Conservation (phyloP, 2,888 invertebrate species). For the Drosophila fulvimacula region DNA sequence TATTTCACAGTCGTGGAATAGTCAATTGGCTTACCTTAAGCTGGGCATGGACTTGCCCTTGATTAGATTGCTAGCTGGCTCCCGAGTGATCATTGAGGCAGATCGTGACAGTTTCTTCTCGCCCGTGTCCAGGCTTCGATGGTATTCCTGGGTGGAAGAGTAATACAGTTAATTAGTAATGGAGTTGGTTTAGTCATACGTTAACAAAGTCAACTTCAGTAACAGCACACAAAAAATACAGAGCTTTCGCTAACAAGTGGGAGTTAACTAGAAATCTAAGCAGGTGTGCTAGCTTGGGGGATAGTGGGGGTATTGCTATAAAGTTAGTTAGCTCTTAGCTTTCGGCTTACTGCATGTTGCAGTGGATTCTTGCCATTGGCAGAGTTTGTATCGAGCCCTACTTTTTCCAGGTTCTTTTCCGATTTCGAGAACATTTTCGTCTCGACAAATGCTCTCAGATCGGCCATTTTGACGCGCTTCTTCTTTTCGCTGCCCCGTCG, state of each 20-base stretch:
- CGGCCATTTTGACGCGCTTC: conserved; percentile 95
- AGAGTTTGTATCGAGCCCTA: conserved; percentile 88
- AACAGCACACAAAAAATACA: conserved; percentile 20
- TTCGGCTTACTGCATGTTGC: conserved; percentile 87
- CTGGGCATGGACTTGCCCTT: conserved; percentile 99
- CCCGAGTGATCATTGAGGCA: conserved; percentile 88
- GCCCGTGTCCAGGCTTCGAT: conserved; percentile 92
- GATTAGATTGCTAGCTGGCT: conserved; percentile 89
- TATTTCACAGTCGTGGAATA: not conserved
- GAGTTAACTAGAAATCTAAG: conserved; percentile 14
- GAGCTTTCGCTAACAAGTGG: conserved; percentile 3
- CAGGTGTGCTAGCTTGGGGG: conserved; percentile 27
- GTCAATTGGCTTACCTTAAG: conserved; percentile 88
- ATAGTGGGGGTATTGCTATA: conserved; percentile 26
- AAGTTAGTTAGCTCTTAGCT: conserved; percentile 39
- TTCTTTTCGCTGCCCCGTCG: conserved; percentile 93
- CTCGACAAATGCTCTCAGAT: conserved; percentile 95
- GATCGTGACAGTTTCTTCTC: conserved; percentile 91
- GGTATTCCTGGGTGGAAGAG: conserved; percentile 88
- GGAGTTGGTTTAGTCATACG: not conserved
- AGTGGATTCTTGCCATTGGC: conserved; percentile 86
- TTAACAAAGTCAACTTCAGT: conserved; percentile 34
- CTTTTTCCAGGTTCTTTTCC: conserved; percentile 95
- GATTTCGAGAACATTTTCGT: conserved; percentile 96
- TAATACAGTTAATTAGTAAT: not conserved